Conservation (phyloP, 2,113 vertebrate species). For the Lampris megalopsis region DNA sequence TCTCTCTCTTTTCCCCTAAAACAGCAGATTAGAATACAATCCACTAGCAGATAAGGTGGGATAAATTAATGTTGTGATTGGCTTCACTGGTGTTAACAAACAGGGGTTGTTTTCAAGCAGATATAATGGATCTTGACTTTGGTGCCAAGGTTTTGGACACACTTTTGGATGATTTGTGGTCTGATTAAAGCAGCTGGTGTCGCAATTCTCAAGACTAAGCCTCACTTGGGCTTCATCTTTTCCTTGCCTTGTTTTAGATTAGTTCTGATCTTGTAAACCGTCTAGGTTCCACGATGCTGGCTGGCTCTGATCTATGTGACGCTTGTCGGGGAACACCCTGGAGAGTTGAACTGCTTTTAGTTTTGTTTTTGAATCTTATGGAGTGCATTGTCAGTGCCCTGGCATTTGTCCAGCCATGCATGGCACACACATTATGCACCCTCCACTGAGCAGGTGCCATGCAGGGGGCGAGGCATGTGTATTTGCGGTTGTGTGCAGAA, state of each 20-base stretch:
- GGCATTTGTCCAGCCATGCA: slow-evolving; percentile 65
- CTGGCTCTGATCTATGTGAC: too few species aligned
- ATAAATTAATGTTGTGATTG: slow-evolving; percentile 70
- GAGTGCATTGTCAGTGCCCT: slow-evolving; percentile 66
- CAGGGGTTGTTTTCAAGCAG: slow-evolving; percentile 59
- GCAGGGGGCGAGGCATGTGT: slow-evolving; percentile 28
- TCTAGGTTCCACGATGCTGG: too few species aligned
- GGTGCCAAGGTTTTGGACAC: too few species aligned
- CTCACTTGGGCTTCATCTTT: too few species aligned
- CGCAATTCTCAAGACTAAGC: too few species aligned
- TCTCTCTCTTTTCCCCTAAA: slow-evolving; percentile 58
- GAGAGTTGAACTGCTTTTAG: slow-evolving; percentile 27
- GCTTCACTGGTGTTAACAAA: slow-evolving; percentile 71
- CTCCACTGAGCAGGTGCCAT: slow-evolving; percentile 45
- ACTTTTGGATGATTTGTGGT: too few species aligned
- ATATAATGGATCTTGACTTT: slow-evolving; percentile 27
- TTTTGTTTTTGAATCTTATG: neutral
- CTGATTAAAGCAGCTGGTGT: too few species aligned
- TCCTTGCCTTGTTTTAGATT: too few species aligned
- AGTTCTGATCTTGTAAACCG: too few species aligned
- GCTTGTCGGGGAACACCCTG: too few species aligned
- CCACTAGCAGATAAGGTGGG: slow-evolving; percentile 64
- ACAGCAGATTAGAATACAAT: slow-evolving; percentile 79
- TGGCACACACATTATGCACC: slow-evolving; percentile 63
- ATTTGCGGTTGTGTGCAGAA: slow-evolving; percentile 34